Conservation (phyloP, 2,797 vertebrate species). For the Pseudochirops corinnae region DNA sequence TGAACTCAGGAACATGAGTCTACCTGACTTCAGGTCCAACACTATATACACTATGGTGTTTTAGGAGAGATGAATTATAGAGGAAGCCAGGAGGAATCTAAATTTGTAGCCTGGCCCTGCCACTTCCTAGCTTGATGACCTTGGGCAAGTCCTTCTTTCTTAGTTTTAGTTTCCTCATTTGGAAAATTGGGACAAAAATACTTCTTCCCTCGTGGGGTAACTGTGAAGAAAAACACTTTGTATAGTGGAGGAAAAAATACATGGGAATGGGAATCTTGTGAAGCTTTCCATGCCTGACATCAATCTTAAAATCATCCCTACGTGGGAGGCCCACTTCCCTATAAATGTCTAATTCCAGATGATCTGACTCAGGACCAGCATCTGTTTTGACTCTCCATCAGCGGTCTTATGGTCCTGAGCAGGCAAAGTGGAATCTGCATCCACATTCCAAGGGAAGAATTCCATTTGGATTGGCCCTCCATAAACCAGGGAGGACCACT, state of each 20-base stretch:
- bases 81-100: not conserved
- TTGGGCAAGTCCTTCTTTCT: not conserved
- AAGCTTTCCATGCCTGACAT: not conserved
- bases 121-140: not conserved
- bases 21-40: not conserved
- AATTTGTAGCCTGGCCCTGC: not conserved
- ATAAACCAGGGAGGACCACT: not conserved
- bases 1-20: not conserved
- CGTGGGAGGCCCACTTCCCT: not conserved
- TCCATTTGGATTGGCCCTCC: not conserved
- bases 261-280: not conserved
- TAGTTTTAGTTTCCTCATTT: not conserved
- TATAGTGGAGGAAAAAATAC: not conserved
- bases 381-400: not conserved
- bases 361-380: not conserved
- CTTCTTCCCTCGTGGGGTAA: not conserved
- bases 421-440: not conserved
- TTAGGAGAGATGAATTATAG: not conserved
- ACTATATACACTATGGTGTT: not conserved
- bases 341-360: accelerated
- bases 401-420: not conserved
- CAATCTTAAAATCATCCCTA: not conserved
- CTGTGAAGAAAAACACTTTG: not conserved
- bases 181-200: not conserved
- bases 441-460: not conserved